Evolutionary conservation across 2,888 invertebrate genomes (phyloP).

Genomic region (Subacronicta megacephala): DNA sequence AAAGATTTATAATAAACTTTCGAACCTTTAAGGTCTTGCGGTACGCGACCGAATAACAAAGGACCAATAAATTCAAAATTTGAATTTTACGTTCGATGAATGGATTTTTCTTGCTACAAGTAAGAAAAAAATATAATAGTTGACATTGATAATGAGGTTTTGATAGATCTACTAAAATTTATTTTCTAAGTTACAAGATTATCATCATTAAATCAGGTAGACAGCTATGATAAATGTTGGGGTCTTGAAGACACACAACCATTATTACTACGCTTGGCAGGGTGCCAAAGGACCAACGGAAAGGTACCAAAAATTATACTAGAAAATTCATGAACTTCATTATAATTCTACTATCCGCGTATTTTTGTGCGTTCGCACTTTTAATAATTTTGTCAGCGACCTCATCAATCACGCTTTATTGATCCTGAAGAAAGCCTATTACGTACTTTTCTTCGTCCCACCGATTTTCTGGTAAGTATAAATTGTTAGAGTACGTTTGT

Average conservation of each 20-base stretch:
- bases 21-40: constrained; percentile 6
- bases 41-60: not conserved
- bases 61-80: not conserved
- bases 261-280: constrained; percentile 1
- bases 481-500: constrained; percentile 3
- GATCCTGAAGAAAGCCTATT: constrained; percentile 42
- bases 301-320: constrained; percentile 1
- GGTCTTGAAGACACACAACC: not conserved
- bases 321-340: constrained; percentile 1
- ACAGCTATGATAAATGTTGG: constrained; percentile 1
- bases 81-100: too few species aligned
- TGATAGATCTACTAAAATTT: not conserved
- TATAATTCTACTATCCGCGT: constrained; percentile 14
- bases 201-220: constrained; percentile 1
- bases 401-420: constrained; percentile 52
- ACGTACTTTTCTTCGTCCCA: constrained; percentile 35
- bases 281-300: not conserved
- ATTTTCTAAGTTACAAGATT: not conserved
- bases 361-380: constrained; percentile 22
- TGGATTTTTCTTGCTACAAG: too few species aligned
- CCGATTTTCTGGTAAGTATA: constrained; percentile 19
- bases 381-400: constrained; percentile 41
- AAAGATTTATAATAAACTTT: constrained; percentile 51
- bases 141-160: too few species aligned
- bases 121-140: too few species aligned